These are phyloP conservation scores for Lithophane semibrunnea DNA, from an alignment of 2,888 invertebrate genomes.

Conservation along the genomic window DNA sequence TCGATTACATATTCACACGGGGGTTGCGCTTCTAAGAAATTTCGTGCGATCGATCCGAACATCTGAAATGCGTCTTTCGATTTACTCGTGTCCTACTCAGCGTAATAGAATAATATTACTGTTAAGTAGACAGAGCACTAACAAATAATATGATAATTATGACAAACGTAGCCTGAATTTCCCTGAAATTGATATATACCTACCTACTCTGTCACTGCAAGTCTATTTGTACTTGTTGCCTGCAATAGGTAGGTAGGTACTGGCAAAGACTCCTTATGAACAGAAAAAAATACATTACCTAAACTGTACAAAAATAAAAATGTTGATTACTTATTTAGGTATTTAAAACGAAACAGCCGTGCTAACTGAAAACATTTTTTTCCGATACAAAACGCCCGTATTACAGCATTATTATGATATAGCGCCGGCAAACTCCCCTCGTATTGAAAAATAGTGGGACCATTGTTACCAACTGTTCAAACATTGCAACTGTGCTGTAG, in stretches of 20 bases:
- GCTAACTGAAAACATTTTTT: conserved; percentile 44
- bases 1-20: conserved; percentile 73
- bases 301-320: background rate
- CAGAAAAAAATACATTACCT: background rate
- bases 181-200: background rate
- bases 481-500: conserved; percentile 73
- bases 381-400: conserved; percentile 47
- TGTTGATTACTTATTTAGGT: background rate
- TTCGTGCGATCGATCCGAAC: conserved; percentile 74
- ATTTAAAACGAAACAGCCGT: background rate
- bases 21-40: conserved; percentile 76
- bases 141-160: background rate
- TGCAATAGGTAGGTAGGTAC: background rate
- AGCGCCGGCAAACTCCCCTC: conserved; percentile 60
- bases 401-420: conserved; percentile 62
- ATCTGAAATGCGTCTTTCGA: conserved; percentile 58
- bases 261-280: background rate
- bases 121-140: background rate
- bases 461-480: conserved; percentile 85
- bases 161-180: background rate
- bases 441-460: conserved; percentile 70
- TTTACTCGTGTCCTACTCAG: conserved; percentile 28
- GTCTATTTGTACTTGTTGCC: background rate
- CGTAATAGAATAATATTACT: conserved; percentile 7
- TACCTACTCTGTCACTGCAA: background rate